Percentiles rank a stretch among this genome's conserved stretches.
These are phyloP conservation scores for Mercenaria mercenaria DNA, from an alignment of 1,140 invertebrate species.

Conservation along the genomic window DNA sequence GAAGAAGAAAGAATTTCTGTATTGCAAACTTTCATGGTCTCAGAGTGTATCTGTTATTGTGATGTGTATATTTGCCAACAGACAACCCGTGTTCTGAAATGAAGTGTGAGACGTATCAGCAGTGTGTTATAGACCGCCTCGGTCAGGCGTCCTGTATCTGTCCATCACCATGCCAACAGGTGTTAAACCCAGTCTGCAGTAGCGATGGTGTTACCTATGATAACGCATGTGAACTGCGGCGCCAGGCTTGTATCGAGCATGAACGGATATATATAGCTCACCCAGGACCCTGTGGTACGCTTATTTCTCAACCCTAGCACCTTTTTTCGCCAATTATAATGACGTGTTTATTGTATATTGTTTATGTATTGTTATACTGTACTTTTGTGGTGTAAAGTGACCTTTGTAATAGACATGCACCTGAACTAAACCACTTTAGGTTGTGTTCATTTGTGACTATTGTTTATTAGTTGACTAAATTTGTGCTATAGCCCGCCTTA, in stretches of 20 bases:
- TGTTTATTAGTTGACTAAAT: no score
- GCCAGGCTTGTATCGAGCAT: constrained; percentile 90
- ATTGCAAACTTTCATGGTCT: no score
- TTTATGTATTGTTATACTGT: no score
- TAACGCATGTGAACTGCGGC: constrained; percentile 89
- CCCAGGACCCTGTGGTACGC: constrained; percentile 91
- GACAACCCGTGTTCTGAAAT: constrained; percentile 33
- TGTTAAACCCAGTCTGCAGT: constrained; percentile 90
- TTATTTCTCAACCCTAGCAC: not conserved
- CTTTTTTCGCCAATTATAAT: no score
- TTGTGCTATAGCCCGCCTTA: no score
- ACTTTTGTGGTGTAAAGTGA: no score
- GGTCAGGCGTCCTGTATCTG: constrained; percentile 93
- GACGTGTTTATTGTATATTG: no score
- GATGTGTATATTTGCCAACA: constrained; percentile 21
- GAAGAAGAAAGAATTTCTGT: no score
- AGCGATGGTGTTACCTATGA: constrained; percentile 90
- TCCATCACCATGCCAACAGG: constrained; percentile 91
- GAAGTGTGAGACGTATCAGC: constrained; percentile 87
- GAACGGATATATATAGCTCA: constrained; percentile 91
- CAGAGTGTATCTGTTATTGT: no score
- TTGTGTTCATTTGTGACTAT: no score
- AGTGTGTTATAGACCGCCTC: constrained; percentile 94
- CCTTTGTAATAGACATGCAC: no score
- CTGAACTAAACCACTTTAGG: no score